A percentile compares a stretch with the other conserved stretches of the same genome.
Evolutionary conservation across 2,113 vertebrate genomes (phyloP).

Genomic region (Bos taurus): DNA sequence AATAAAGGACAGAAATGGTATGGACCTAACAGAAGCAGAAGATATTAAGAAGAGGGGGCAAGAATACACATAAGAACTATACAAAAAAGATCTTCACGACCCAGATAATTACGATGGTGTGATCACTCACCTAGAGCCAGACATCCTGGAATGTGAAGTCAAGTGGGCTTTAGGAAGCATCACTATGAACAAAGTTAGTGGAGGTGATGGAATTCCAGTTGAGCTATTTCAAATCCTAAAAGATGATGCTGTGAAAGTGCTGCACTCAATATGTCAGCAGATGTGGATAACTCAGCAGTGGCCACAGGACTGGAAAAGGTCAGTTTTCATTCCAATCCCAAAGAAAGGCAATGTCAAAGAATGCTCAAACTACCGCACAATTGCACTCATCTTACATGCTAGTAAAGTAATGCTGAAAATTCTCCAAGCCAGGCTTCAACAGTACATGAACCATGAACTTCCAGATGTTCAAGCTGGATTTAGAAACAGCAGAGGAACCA

Average conservation of each 20-base stretch:
- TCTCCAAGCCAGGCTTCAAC: not conserved
- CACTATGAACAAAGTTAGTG: not conserved
- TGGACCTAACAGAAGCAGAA: not conserved
- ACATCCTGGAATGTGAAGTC: not conserved
- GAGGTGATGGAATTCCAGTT: not conserved
- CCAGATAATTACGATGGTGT: not conserved
- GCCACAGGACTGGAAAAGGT: not conserved
- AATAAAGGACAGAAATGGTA: not conserved
- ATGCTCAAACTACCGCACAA: not conserved
- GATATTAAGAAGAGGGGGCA: not conserved
- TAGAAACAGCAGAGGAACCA: not conserved
- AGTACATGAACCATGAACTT: not conserved
- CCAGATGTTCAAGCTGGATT: not conserved
- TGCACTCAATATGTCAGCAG: not conserved
- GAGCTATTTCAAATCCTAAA: not conserved
- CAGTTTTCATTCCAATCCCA: not conserved
- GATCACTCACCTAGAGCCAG: not conserved
- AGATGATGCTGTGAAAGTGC: not conserved
- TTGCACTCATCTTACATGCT: not conserved
- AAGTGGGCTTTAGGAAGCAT: not conserved
- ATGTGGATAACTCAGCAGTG: not conserved
- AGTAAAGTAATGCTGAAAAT: not conserved
- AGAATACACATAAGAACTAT: not conserved
- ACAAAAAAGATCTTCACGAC: not conserved
- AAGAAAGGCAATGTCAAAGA: not conserved